Conservation (phyloP, 2,797 vertebrate species). For the Novumbra hubbsi region DNA sequence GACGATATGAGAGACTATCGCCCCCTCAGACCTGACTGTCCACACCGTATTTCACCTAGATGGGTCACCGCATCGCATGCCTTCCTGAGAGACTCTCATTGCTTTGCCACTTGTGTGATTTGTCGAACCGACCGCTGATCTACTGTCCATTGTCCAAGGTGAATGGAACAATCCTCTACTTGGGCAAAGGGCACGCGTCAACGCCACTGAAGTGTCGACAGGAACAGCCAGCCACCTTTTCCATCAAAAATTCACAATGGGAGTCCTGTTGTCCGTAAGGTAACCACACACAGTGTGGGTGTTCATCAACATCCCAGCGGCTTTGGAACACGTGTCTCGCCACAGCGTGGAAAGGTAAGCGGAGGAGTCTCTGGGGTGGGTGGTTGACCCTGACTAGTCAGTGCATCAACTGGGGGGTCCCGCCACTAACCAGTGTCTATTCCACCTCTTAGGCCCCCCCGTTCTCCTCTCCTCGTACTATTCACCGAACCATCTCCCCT, state of each 20-base stretch:
- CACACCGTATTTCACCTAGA: slow-evolving; percentile 52
- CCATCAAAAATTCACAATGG: slow-evolving; percentile 61
- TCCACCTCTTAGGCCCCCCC: slow-evolving; percentile 57
- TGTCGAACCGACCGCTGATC: slow-evolving; percentile 48
- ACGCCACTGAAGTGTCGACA: slow-evolving; percentile 36
- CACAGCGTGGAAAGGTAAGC: slow-evolving; percentile 58
- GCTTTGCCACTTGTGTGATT: slow-evolving; percentile 56
- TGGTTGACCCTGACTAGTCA: slow-evolving; percentile 63
- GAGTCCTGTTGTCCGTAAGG: slow-evolving; percentile 63
- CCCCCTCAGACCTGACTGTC: slow-evolving; percentile 21
- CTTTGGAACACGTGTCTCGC: slow-evolving; percentile 60
- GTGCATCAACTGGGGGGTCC: slow-evolving; percentile 65
- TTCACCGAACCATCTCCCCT: slow-evolving; percentile 45
- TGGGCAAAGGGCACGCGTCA: slow-evolving; percentile 58
- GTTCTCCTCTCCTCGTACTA: slow-evolving; percentile 56
- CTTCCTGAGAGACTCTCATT: slow-evolving; percentile 19
- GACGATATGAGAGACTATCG: neutral
- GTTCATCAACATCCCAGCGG: slow-evolving; percentile 73
- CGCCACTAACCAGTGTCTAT: slow-evolving; percentile 47
- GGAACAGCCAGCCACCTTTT: slow-evolving; percentile 61
- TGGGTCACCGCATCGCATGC: neutral
- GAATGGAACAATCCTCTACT: slow-evolving; percentile 49
- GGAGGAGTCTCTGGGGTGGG: slow-evolving; percentile 65
- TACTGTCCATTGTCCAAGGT: slow-evolving; percentile 61
- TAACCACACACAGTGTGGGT: slow-evolving; percentile 68